Evolutionary conservation across 2,888 invertebrate genomes (phyloP), one percentile per base, ranked within the genome.

Genomic region (Agrochola lota): DNA sequence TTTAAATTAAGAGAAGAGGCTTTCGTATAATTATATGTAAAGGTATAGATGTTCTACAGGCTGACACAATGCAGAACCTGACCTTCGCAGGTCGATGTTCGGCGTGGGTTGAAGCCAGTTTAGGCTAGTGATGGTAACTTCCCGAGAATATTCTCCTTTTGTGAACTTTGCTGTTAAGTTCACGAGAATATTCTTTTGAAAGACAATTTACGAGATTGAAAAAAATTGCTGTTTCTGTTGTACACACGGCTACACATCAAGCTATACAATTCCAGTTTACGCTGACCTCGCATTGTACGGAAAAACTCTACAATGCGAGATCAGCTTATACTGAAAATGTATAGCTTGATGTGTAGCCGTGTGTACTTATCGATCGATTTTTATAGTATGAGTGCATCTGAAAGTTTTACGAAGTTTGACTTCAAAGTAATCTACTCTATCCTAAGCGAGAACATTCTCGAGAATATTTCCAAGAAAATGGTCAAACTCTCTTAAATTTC

Each of bases 11-110:
- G 59, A 55, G 52, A 68, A 49, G 55, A 49, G 59, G 40, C 40
- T 74, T 12, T 71, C 55, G 30, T 46, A 40, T 78, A 52, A 73
- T 68, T 68, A 62, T 49, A 62, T 63, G 12, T 62, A 71, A 67
- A 74, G 71, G 66, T 71, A 62, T 74, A 73, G n/a, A 55, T 75
- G 71, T 43, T 69, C 1, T 74, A 66, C 40, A 86, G 59, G 49
- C 26, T 63, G 59, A 40, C 30, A 84, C 85, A 85, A 81, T 75
- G 66, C 67, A 55, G 71, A 35, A 57, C 40, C 63, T 83, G 86
- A 84, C 87, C 86, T 87, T 84, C 87, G n/a, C 59, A 68, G 84
- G 80, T 80, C 80, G 81, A 81, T 85, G 88, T 71, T 77, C 85
- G 67, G 64, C 75, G 88, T 88, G 79, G 88, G 87, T 62, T 70